Base-by-base conservation (phyloP, 2,888 invertebrate species). In the Bembecia ichneumoniformis region DNA sequence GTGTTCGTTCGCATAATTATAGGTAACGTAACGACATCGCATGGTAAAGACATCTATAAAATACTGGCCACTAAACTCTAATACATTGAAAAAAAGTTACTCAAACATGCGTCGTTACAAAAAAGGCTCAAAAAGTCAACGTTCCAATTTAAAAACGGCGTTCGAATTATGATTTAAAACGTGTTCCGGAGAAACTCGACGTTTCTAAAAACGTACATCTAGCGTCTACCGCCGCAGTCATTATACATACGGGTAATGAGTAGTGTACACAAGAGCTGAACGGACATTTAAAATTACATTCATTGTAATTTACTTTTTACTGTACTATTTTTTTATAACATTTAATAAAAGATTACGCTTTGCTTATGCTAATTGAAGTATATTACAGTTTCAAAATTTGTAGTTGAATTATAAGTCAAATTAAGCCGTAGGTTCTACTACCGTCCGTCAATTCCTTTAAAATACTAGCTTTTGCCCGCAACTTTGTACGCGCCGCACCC, bases 161-260 rank as follows among this genome's bases (percentile, higher is more conserved):
- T 78, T 82, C 82, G 80, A 84, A 86, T 82, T 87, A 86, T 86
- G 84, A 86, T 87, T 86, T 84, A 82, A 84, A 87, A 87, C 87
- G 81, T 86, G 87, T 87, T 87, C 84, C 80, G 83, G 86, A 79
- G 84, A 86, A 84, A 86, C 86, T 82, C 74, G 81, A 76, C 73
- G 84, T 80, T 82, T 80, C 77, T 79, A 81, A 80, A 82, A 83
- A 82, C 74, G 77, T 78, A 71, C 74, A 77, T 83, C 83, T 83
- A 84, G 81, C 79, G 74, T 71, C 68, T 64, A 64, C 66, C 56
- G 65, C 64, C 62, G 66, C 66, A 72, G 71, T 75, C 78, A 82
- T 81, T 81, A 82, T 79, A 82, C 76, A 72, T 74, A 73, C 75
- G 77, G 65, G 82, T 86, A 87, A 84, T 86, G 82, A 84, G 79